phyloP scores from a whole-genome alignment of 2,113 vertebrate species.

The Melanocharis versteri region DNA sequence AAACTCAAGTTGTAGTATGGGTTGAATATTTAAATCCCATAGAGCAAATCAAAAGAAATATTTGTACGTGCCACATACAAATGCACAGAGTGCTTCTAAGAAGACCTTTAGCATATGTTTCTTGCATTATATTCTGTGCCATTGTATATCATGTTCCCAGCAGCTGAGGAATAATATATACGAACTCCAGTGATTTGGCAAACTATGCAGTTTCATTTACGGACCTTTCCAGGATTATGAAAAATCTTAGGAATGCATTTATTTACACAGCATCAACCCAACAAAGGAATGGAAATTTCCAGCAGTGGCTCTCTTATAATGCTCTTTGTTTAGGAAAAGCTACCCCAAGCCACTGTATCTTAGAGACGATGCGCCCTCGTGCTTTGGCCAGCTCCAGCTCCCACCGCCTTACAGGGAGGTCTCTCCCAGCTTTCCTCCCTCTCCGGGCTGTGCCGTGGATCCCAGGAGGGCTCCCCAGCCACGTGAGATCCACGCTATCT shows the following conservation, averaged over 20 bases:
- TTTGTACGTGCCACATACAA: background rate
- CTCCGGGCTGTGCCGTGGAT: rapidly evolving
- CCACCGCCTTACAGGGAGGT: background rate
- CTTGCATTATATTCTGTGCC: conserved; percentile 22
- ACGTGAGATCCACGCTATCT: background rate
- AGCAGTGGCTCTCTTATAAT: conserved; percentile 46
- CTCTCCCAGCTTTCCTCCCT: background rate
- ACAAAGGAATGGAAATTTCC: conserved; percentile 70
- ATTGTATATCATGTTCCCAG: background rate
- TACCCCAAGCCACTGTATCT: conserved; percentile 62
- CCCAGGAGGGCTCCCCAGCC: background rate
- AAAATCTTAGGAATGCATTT: conserved; percentile 60
- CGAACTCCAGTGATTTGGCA: conserved; percentile 1
- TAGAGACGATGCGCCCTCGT: conserved; percentile 11
- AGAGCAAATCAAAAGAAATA: conserved; percentile 7
- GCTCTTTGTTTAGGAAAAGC: conserved; percentile 59
- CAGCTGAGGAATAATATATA: background rate
- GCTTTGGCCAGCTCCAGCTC: conserved; percentile 41
- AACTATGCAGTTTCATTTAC: background rate
- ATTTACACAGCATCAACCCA: conserved; percentile 62
- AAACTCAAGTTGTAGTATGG: background rate
- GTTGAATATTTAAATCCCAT: background rate
- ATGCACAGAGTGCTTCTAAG: background rate
- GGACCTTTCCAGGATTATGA: conserved; percentile 33
- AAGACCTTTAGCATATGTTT: conserved; percentile 23